Conservation (phyloP, 1,140 invertebrate species). For the Drosophila aff. region DNA sequence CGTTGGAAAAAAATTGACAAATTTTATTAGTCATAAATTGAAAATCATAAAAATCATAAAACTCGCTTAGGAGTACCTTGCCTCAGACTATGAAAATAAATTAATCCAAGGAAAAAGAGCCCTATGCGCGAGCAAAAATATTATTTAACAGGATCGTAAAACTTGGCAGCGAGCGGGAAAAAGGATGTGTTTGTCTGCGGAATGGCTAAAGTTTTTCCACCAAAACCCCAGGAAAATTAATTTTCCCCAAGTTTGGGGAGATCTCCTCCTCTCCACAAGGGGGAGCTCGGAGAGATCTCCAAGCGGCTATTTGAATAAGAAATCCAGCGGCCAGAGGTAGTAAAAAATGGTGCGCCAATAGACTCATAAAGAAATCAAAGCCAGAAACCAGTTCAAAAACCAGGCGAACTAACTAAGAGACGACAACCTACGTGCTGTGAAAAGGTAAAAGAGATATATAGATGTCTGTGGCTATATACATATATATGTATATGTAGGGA, state of each 20-base stretch:
- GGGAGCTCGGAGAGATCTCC: constrained; percentile 13
- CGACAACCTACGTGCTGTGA: constrained; percentile 73
- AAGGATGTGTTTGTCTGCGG: constrained; percentile 43
- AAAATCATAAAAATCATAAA: constrained; percentile 72
- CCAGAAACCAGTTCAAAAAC: constrained; percentile 71
- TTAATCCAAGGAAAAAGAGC: constrained; percentile 54
- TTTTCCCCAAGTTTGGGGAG: constrained; percentile 30
- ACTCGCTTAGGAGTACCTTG: constrained; percentile 52
- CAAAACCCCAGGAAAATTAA: constrained; percentile 40
- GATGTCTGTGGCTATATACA: neutral
- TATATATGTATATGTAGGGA: neutral
- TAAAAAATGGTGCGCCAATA: constrained; percentile 58
- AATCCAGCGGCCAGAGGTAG: constrained; percentile 35
- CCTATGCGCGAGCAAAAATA: constrained; percentile 56
- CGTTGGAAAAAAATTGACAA: constrained; percentile 56
- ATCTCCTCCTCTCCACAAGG: constrained; percentile 3
- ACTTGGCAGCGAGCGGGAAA: constrained; percentile 14
- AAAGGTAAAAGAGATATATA: constrained; percentile 46
- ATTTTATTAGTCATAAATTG: constrained; percentile 82
- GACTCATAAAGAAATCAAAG: constrained; percentile 77
- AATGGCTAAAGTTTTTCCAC: constrained; percentile 63
- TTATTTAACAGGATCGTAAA: constrained; percentile 75
- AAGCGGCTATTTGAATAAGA: constrained; percentile 60
- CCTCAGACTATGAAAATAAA: constrained; percentile 73
- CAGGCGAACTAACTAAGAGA: constrained; percentile 58